These are phyloP conservation scores for Germaria angustata DNA, from an alignment of 2,888 invertebrate genomes.

Conservation along the genomic window DNA sequence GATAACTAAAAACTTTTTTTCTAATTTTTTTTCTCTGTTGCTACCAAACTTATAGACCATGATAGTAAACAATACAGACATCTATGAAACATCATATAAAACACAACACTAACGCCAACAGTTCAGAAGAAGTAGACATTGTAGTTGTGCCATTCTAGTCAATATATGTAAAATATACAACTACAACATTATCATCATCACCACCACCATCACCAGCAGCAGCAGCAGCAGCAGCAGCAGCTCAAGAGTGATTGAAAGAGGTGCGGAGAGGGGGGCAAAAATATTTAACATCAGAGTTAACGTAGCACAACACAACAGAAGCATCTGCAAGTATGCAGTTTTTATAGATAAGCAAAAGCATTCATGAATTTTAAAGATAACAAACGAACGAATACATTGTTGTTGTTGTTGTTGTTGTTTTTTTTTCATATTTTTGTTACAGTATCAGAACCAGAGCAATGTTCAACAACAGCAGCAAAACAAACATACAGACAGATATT, in stretches of 20 bases:
- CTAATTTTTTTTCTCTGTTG: conserved; percentile 21
- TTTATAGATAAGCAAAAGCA: conserved; percentile 76
- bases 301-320: conserved; percentile 56
- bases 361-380: conserved; percentile 78
- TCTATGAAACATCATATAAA: conserved; percentile 54
- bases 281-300: conserved; percentile 55
- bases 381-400: conserved; percentile 56
- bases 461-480: conserved; percentile 35
- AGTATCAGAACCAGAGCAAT: conserved; percentile 54
- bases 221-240: not conserved
- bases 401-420: conserved; percentile 47
- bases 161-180: conserved; percentile 15
- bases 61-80: conserved; percentile 52
- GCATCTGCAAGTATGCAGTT: conserved; percentile 78
- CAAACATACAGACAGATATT: conserved; percentile 23
- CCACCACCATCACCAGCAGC: conserved; percentile 15
- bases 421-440: conserved; percentile 59
- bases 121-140: conserved; percentile 35
- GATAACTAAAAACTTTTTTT: conserved; percentile 38
- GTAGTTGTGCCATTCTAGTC: conserved; percentile 32
- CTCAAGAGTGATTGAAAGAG: not conserved
- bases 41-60: conserved; percentile 58
- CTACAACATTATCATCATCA: conserved; percentile 54
- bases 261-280: not conserved
- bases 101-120: conserved; percentile 52